Percentiles rank a stretch among this genome's conserved stretches.
phyloP scores from a whole-genome alignment of 2,797 vertebrate genomes.

The Hipposideros larvatus region DNA sequence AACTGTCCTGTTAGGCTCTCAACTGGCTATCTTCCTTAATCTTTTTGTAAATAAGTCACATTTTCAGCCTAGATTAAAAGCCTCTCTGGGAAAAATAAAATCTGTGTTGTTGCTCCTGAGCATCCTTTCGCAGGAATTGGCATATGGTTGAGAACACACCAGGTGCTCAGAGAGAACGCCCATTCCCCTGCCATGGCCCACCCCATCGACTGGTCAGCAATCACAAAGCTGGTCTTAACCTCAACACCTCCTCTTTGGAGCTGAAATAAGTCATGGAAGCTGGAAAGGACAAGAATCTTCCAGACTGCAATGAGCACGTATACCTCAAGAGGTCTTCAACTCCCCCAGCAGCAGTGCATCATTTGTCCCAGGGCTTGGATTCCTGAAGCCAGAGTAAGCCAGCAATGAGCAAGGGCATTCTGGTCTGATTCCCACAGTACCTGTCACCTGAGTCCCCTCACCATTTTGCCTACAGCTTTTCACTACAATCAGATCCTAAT shows the following conservation, averaged over 20 bases:
- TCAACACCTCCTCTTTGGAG: conserved; percentile 29
- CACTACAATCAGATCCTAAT: neutral
- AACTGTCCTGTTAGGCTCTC: conserved; percentile 34
- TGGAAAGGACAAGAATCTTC: neutral
- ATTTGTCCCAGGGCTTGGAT: neutral
- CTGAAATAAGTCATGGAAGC: neutral
- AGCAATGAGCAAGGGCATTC: neutral
- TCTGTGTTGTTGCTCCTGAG: neutral
- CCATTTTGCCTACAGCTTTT: neutral
- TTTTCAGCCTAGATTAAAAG: conserved; percentile 52
- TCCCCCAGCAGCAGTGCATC: neutral
- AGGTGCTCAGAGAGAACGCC: conserved; percentile 18
- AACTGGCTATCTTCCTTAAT: conserved; percentile 46
- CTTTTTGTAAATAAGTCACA: conserved; percentile 56
- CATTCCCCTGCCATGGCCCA: neutral
- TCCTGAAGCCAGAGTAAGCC: neutral
- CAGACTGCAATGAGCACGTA: neutral
- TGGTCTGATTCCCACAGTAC: neutral
- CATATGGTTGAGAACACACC: neutral
- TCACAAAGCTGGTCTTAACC: conserved; percentile 30
- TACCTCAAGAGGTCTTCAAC: neutral
- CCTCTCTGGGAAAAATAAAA: neutral
- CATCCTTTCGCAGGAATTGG: neutral
- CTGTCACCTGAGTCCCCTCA: neutral
- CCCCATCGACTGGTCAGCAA: neutral